A percentile compares a stretch with the other conserved stretches of the same genome.
These are phyloP conservation scores for Pipistrellus kuhlii DNA, from an alignment of 2,797 vertebrate species.

Conservation along the genomic window DNA sequence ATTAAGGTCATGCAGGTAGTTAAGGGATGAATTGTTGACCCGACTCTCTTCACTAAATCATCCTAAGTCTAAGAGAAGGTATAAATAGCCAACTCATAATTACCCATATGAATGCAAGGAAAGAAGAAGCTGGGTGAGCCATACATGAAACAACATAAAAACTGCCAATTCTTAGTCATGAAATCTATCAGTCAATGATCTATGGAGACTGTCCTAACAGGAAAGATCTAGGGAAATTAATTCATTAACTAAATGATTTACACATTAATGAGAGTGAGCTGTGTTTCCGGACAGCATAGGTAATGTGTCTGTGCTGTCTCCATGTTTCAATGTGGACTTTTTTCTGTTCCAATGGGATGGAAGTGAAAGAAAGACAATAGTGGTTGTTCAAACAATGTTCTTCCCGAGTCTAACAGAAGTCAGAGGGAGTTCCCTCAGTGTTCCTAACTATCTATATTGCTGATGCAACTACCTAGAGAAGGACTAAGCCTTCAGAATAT, in stretches of 20 bases:
- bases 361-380: not conserved
- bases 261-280: not conserved
- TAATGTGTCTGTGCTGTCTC: not conserved
- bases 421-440: not conserved
- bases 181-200: not conserved
- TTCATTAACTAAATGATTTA: not conserved
- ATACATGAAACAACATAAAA: not conserved
- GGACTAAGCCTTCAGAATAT: not conserved
- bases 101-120: not conserved
- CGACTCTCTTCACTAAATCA: slow-evolving; percentile 28
- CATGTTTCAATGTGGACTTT: not conserved
- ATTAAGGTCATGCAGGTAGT: not conserved
- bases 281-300: not conserved
- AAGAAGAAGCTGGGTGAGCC: not conserved
- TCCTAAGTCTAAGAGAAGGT: not conserved
- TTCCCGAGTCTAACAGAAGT: not conserved
- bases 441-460: not conserved
- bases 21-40: not conserved
- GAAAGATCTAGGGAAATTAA: slow-evolving; percentile 41
- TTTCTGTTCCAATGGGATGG: not conserved
- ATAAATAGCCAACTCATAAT: not conserved
- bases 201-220: not conserved
- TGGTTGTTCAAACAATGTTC: not conserved
- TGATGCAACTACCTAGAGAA: not conserved
- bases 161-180: not conserved